Base-by-base conservation (phyloP, 37 sponge, comb jelly and placozoan genomes). In the Chondrilla cf. caribensis region DNA sequence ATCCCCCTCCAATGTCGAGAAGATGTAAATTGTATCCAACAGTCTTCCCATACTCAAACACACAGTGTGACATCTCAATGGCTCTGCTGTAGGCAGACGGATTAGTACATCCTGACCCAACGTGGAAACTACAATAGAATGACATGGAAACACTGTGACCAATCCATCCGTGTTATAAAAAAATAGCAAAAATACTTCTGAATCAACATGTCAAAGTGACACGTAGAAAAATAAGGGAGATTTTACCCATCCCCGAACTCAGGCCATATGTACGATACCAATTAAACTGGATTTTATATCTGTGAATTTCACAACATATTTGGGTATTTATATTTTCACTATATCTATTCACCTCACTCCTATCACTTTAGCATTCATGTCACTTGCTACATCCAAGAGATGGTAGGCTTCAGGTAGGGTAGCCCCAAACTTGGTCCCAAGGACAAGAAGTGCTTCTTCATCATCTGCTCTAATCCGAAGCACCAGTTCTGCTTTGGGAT, bases 1-100 rank as follows among this genome's bases (percentile, higher is more conserved):
- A 96, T 0, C 97, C 97, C 17, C 97, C 97, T 44, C 97, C 97
- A 28, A 96, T 93, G 84, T 96, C 97, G n/a, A 96, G 84, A 8
- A 96, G 72, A 2, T 72, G 77, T 47, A 93, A 86, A 26, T 86
- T 29, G 41, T 75, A 88, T 47, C 90, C 94, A 43, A 90, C 8
- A 28, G 35, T 31, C 65, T 80, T 73, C 25, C 65, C 94, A 54
- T 83, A 73, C 25, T 70, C 31, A 66, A 96, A 96, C 17, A 93
- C 80, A 35, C 81, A 44, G 21, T 79, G 37, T 2, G 92, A 60
- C 58, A 82, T 78, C 40, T 81, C 80, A 15, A 96, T 85, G 24
- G 97, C 97, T 3, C 9, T 7, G 28, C 77, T 41, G 79, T 84
- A 96, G n/a, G 92, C 89, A 37, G 31, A 44, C 0, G 92, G 84